Evolutionary conservation across 2,113 vertebrate species (phyloP), one percentile per base, ranked within the genome.

Genomic region (Rhabdornis inornatus): DNA sequence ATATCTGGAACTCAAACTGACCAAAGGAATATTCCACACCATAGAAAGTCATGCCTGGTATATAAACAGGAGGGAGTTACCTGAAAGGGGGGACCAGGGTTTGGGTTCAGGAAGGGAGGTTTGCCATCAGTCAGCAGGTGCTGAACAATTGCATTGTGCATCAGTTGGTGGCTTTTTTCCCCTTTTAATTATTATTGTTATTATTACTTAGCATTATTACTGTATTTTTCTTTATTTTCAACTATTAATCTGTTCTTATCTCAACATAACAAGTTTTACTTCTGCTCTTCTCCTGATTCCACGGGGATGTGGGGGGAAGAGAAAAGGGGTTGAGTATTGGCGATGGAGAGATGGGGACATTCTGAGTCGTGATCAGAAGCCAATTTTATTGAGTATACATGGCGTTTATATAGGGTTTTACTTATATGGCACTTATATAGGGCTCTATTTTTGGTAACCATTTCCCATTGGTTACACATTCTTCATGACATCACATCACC

Each of bases 151-250:
- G 31, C 27, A 53, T 44, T 53, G 18, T 44, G 13, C 27, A 72
- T 63, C 13, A 44, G 13, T 61, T 52, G 9, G 7, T 50, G 10
- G 0, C 50, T 14, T 59, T 75, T 35, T 2, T 0, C 4, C 13
- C 7, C 13, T 31, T 59, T 59, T 44, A 31, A 27, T 37, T 52
- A 37, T 68, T 1, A 68, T 33, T 52, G 17, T 52, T 35, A 25
- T 50, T 76, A 50, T 35, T 66, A 42, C 2, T 50, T 66, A 50
- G 11, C 37, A 37, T 60, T 77, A 42, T 37, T 33, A 44, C 18
- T 68, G 9, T 37, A 44, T 69, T 77, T 42, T 66, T 59, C 8
- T 35, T 52, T 52, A 33, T 33, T 60, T 60, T 68, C 11, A 52
- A 52, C 68, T 60, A 44, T 37, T 60, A 60, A 37, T 27, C 22